These are phyloP conservation scores for Craseonycteris thonglongyai DNA, from an alignment of 2,113 vertebrate genomes.

Conservation along the genomic window DNA sequence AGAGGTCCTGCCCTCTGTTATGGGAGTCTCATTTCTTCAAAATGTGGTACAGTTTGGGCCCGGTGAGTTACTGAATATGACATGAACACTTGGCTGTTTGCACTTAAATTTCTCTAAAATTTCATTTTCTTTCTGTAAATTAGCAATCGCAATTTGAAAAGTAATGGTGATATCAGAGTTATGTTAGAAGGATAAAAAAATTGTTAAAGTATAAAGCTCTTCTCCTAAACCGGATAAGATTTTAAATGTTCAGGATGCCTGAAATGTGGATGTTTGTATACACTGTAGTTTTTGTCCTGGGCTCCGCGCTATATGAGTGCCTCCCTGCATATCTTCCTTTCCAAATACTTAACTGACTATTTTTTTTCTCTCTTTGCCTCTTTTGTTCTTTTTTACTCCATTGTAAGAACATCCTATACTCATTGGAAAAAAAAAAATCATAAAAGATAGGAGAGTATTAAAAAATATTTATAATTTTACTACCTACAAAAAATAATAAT, in stretches of 20 bases:
- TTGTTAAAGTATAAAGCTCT: not conserved
- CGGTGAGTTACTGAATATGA: not conserved
- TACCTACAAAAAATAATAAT: not conserved
- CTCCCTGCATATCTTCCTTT: not conserved
- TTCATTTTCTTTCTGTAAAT: not conserved
- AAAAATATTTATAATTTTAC: not conserved
- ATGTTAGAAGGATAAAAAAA: not conserved
- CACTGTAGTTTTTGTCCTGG: not conserved
- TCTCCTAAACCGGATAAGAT: not conserved
- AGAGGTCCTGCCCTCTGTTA: not conserved
- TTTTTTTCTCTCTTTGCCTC: not conserved
- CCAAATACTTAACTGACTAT: not conserved
- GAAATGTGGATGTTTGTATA: not conserved
- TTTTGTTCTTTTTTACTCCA: not conserved
- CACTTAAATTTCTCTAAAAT: slow-evolving; percentile 17
- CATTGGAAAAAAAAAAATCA: not conserved
- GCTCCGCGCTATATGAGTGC: rapidly evolving
- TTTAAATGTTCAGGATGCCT: not conserved
- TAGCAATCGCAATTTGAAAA: not conserved
- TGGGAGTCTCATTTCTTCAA: not conserved
- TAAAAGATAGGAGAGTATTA: not conserved
- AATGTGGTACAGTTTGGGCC: not conserved
- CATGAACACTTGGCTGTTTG: not conserved
- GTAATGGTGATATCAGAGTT: not conserved
- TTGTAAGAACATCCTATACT: not conserved